These are phyloP conservation scores for Phoxinus phoxinus DNA, from an alignment of 2,113 vertebrate genomes.

Conservation along the genomic window DNA sequence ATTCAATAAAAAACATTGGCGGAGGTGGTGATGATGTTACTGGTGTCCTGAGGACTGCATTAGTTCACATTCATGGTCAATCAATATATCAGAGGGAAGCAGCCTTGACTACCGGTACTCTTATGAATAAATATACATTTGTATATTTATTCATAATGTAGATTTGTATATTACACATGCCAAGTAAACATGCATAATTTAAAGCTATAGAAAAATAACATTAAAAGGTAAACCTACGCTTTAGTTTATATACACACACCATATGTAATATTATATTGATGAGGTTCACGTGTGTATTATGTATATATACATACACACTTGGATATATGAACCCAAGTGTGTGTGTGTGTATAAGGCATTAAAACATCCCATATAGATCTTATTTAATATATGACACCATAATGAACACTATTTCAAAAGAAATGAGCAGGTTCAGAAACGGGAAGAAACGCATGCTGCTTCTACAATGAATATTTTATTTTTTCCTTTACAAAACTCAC, in stretches of 20 bases:
- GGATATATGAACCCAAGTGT: neutral
- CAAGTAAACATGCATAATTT: neutral
- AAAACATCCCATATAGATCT: neutral
- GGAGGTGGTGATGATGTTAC: neutral
- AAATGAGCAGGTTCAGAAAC: neutral
- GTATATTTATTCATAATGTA: too few species aligned
- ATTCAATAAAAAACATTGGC: constrained; percentile 24
- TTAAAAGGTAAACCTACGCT: neutral
- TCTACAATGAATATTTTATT: constrained; percentile 95
- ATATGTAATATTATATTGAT: neutral
- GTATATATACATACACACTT: too few species aligned
- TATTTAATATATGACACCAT: neutral
- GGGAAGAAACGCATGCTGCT: constrained; percentile 55
- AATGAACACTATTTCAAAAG: neutral
- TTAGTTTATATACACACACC: neutral
- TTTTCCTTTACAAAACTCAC: constrained; percentile 96
- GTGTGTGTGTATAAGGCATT: neutral
- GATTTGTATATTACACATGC: too few species aligned
- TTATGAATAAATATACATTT: neutral
- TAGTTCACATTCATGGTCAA: neutral
- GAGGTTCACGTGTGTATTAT: too few species aligned
- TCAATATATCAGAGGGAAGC: too few species aligned
- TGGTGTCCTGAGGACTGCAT: neutral
- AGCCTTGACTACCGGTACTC: neutral
- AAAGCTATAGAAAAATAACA: neutral